Evolutionary conservation across 2,888 invertebrate species (phyloP), one percentile per base, ranked within the genome.

Genomic region (Conus canariensis): DNA sequence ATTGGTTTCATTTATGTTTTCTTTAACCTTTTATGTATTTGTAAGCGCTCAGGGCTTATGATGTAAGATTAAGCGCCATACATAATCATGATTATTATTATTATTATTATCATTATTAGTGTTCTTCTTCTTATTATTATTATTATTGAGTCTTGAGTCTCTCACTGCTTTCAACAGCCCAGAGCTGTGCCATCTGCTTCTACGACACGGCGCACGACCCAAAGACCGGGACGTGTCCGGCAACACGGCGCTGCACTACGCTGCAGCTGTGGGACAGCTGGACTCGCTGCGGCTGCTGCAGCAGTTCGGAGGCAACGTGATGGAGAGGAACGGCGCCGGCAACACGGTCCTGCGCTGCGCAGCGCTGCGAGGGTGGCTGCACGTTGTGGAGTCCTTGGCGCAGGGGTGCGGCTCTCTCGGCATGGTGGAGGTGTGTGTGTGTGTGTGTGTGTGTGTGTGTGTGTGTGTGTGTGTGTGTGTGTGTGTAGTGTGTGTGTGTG

Each of bases 181-280:
- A 91, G 97, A 97, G 90, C 97, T 99, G 87, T 98, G 98, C 96
- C 97, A 97, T 91, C 98, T 97, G 96, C 97, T 99, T 92, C 97
- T 99, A 91, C 93, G 97, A 94, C 97, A 98, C 95, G 98, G 98
- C 87, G 98, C 98, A 6, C 97, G 97, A 94, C 98, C 98, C 9
- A 98, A 99, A 97, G 98, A 98, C 77, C 97, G 97, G 90, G 99
- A 99, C 96, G 98, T 98, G 95, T 98, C 98, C 96, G 98, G 97
- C 94, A 98, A 98, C 97, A 98, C 98, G 92, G 98, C 98, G 90
- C 97, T 99, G 94, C 99, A 99, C 97, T 99, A 99, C 97, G 98
- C 99, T n/a, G 98, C 98, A 94, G 96, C 97, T 91, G 97, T 97
- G 94, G 97, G 97, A 90, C 95, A 98, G 94, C 97, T 98, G 94